Base-by-base conservation (phyloP, 2,113 vertebrate genomes). In the Pygathrix nemaeus region DNA sequence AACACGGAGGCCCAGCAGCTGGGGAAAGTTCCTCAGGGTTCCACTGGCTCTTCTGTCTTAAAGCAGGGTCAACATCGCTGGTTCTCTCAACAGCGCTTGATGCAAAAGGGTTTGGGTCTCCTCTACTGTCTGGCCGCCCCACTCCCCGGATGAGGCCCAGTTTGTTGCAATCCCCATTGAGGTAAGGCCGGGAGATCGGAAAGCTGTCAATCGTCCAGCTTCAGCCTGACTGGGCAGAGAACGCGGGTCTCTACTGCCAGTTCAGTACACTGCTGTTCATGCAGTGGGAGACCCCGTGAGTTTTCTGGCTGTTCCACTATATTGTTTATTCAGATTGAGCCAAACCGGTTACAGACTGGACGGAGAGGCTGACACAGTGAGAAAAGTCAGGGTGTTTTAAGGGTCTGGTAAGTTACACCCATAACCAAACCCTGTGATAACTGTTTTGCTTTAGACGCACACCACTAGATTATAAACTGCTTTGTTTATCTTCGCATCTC, bases 261-360 rank as follows among this genome's bases (percentile, higher is more conserved):
- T 82, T 89, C 13, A 50, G 93, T 76, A 52, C 50, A 45, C 35
- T 50, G 57, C 30, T 82, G 1, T 48, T 73, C 61, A 43, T 6
- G 70, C 20, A 50, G 48, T 23, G 5, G 66, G 72, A 66, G 81
- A 7, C 61, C 32, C 40, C 8, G 1, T 55, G 61, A 2, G 20
- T 45, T 87, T 64, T 61, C 84, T 81, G 92, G 87, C 70, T 17
- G 6, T 48, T 66, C 57, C 76, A 13, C 52, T 0, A 0, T 12
- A 57, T 0, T 92, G 94, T 93, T 96, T 97, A 92, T 97, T 93
- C 91, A 88, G n/a, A 57, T 4, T 20, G 90, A 95, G 91, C 91
- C 96, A 95, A 64, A 30, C 78, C 43, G 90, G 96, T 92, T 90
- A 93, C 93, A 95, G 95, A 83, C 12, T 94, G 87, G 81, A 90